These are phyloP conservation scores for Drosophila trapezifrons DNA, from an alignment of 1,140 invertebrate genomes.

Conservation along the genomic window DNA sequence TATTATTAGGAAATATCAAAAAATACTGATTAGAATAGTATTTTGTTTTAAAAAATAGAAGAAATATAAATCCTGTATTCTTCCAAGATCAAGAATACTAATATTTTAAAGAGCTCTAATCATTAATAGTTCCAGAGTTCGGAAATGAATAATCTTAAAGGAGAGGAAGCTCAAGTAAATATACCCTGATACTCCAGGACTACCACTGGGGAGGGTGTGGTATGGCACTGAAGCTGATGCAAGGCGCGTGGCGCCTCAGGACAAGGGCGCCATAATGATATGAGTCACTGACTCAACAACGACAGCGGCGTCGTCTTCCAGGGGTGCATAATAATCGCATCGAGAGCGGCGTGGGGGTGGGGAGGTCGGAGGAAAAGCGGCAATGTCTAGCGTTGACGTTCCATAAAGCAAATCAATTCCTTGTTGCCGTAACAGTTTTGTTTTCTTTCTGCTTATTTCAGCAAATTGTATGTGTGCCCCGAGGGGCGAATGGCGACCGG, in stretches of 20 bases:
- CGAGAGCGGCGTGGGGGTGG: not conserved
- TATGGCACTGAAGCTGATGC: slow-evolving; percentile 1
- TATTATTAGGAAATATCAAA: no score
- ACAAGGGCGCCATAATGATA: slow-evolving; percentile 74
- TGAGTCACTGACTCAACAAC: slow-evolving; percentile 66
- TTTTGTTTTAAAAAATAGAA: no score
- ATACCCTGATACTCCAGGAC: not conserved
- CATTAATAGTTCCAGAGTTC: no score
- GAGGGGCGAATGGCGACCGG: slow-evolving; percentile 27
- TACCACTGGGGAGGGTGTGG: slow-evolving; percentile 6
- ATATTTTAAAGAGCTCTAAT: no score
- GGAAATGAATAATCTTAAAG: no score
- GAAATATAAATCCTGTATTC: no score
- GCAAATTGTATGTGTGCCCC: slow-evolving; percentile 70
- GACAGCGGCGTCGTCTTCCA: slow-evolving; percentile 31
- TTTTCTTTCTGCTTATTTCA: slow-evolving; percentile 68
- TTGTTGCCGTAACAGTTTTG: slow-evolving; percentile 48
- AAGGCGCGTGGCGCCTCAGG: slow-evolving; percentile 66
- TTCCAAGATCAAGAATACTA: no score
- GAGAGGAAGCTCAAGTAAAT: no score
- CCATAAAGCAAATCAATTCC: slow-evolving; percentile 77
- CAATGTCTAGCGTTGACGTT: slow-evolving; percentile 66
- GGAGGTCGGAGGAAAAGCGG: not conserved
- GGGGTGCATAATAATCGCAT: slow-evolving; percentile 76
- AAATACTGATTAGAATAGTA: no score